Evolutionary conservation across 2,888 invertebrate genomes (phyloP).

Genomic region (Hydrotaea cyrtoneurina): DNA sequence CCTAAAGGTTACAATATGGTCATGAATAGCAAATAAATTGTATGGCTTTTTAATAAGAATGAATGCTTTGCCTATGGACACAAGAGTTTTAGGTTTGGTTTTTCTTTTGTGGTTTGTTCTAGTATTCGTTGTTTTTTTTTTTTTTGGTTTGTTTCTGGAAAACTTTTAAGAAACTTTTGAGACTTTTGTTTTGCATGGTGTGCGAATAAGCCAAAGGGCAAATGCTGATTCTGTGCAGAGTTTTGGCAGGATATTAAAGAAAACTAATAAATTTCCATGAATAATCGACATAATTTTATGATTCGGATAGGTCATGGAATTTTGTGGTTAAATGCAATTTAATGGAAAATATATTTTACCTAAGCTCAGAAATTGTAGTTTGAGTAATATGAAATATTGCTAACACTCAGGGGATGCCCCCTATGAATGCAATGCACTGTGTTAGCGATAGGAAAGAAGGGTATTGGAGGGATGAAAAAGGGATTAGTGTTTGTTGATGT

Average conservation of each 20-base stretch:
- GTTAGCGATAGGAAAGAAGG: too few relatives aligned
- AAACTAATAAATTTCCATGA: neutral
- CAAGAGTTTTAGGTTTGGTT: neutral
- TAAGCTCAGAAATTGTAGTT: too few relatives aligned
- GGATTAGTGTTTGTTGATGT: too few relatives aligned
- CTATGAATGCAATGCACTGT: too few relatives aligned
- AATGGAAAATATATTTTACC: too few relatives aligned
- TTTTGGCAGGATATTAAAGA: neutral
- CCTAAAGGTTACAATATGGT: slow-evolving; percentile 63
- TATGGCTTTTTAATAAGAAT: slow-evolving; percentile 65
- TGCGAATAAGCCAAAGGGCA: neutral
- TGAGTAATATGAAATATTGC: too few relatives aligned
- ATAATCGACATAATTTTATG: neutral
- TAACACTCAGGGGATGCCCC: too few relatives aligned
- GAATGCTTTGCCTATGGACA: neutral
- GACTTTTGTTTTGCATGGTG: neutral
- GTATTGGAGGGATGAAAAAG: too few relatives aligned
- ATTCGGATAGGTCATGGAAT: slow-evolving; percentile 18
- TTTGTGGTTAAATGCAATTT: too few relatives aligned
- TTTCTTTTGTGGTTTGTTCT: slow-evolving; percentile 1
- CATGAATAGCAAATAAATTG: slow-evolving; percentile 67
- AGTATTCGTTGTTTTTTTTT: too few relatives aligned
- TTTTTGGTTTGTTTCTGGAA: neutral
- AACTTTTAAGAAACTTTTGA: slow-evolving; percentile 31
- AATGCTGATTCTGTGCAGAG: too few relatives aligned